Evolutionary conservation across 1,140 invertebrate genomes (phyloP).

Genomic region (Uloborus diversus): DNA sequence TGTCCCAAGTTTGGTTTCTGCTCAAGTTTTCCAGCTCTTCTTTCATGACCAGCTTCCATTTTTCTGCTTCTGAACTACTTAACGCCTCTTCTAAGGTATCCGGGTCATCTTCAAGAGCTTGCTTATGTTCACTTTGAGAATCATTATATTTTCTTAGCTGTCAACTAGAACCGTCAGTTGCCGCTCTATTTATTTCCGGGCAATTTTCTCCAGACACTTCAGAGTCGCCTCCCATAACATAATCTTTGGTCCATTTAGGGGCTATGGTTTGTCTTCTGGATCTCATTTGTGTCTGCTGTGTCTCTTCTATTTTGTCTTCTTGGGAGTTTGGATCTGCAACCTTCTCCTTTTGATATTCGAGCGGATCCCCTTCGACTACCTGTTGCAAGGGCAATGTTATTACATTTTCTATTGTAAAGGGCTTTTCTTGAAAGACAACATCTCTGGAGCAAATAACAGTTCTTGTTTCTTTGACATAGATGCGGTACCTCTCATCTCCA

Average conservation of each 20-base stretch:
- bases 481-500: constrained; percentile 15
- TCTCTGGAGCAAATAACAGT: background rate
- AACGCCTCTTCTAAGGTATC: constrained; percentile 2
- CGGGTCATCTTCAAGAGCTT: background rate
- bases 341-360: background rate
- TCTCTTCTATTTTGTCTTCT: background rate
- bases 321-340: background rate
- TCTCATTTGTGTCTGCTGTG: background rate
- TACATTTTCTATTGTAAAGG: background rate
- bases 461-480: background rate
- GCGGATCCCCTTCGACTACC: background rate
- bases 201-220: background rate
- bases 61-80: constrained; percentile 1
- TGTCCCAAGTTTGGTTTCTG: constrained; percentile 18
- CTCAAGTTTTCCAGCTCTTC: constrained; percentile 35
- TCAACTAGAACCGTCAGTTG: background rate
- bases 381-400: background rate
- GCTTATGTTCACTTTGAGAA: too few relatives aligned
- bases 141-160: background rate
- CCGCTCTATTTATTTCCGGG: background rate
- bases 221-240: background rate
- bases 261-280: background rate
- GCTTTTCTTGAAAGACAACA: constrained; percentile 4
- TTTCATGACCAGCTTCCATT: constrained; percentile 39
- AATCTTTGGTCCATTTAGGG: background rate